Evolutionary conservation across 2,113 vertebrate species (phyloP).

Genomic region (Stomatorhinus ivindoensis): DNA sequence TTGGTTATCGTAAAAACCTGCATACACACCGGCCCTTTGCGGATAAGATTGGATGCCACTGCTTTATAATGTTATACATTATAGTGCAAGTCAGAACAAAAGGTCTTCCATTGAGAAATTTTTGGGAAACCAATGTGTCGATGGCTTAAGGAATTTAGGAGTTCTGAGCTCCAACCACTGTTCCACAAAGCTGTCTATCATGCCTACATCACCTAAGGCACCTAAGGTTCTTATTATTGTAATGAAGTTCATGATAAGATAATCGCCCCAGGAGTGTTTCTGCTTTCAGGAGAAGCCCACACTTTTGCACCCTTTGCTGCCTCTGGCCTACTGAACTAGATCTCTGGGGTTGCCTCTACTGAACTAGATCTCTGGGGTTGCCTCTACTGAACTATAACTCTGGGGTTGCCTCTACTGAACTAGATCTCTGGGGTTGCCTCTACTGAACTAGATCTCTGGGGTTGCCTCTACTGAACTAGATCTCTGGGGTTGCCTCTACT

Average conservation of each 20-base stretch:
- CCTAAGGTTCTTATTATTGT: not conserved
- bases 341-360: not conserved
- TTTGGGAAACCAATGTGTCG: not conserved
- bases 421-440: not conserved
- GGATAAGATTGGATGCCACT: too few species aligned
- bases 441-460: not conserved
- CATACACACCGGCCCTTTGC: too few species aligned
- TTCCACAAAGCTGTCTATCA: not conserved
- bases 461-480: not conserved
- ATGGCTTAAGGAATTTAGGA: not conserved
- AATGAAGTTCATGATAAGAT: not conserved
- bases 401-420: not conserved
- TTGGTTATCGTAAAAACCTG: too few species aligned
- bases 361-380: not conserved
- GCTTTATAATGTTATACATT: not conserved
- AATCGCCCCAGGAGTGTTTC: not conserved
- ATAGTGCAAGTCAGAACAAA: not conserved
- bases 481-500: not conserved
- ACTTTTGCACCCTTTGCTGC: not conserved
- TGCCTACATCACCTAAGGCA: not conserved
- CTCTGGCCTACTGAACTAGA: not conserved
- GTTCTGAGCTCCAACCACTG: not conserved
- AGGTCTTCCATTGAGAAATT: not conserved
- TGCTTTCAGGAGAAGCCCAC: not conserved
- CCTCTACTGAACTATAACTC: not conserved